Percentiles rank a stretch among this genome's conserved stretches.
Evolutionary conservation across 2,113 vertebrate species (phyloP).

Genomic region (Aramus guarauna): DNA sequence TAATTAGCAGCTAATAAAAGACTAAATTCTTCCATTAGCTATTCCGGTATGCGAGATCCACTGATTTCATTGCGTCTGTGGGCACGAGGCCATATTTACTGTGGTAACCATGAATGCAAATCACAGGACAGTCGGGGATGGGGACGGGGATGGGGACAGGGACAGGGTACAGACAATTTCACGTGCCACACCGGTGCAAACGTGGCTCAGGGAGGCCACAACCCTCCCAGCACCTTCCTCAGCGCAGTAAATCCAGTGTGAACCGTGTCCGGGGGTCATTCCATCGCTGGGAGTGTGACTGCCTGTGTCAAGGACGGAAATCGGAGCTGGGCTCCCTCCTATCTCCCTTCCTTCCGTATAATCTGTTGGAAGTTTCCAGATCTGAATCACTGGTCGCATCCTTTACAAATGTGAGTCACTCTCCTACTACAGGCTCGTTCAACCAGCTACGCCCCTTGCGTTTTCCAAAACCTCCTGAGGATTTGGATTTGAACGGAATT

Average conservation of each 20-base stretch:
- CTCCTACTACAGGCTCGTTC: fast-evolving
- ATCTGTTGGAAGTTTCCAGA: not conserved
- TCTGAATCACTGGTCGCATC: conserved; percentile 6
- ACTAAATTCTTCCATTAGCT: not conserved
- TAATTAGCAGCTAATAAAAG: not conserved
- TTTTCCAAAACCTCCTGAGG: not conserved
- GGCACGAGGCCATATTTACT: not conserved
- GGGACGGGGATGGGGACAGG: fast-evolving
- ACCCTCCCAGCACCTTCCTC: not conserved
- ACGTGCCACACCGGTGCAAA: not conserved
- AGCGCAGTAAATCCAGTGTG: not conserved
- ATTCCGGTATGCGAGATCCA: not conserved
- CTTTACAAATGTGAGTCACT: not conserved
- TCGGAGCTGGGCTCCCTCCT: not conserved
- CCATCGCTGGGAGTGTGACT: fast-evolving
- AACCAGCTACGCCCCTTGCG: not conserved
- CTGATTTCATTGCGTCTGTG: not conserved
- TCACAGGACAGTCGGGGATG: not conserved
- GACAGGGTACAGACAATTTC: not conserved
- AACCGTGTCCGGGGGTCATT: fast-evolving
- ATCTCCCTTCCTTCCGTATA: not conserved
- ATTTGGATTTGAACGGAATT: not conserved
- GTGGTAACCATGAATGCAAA: not conserved
- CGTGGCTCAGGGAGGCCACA: not conserved
- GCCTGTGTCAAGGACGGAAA: not conserved